A percentile compares a stretch with the other conserved stretches of the same genome.
These are phyloP conservation scores for Dunckerocampus dactyliophorus DNA, from an alignment of 2,113 vertebrate species.

Conservation along the genomic window DNA sequence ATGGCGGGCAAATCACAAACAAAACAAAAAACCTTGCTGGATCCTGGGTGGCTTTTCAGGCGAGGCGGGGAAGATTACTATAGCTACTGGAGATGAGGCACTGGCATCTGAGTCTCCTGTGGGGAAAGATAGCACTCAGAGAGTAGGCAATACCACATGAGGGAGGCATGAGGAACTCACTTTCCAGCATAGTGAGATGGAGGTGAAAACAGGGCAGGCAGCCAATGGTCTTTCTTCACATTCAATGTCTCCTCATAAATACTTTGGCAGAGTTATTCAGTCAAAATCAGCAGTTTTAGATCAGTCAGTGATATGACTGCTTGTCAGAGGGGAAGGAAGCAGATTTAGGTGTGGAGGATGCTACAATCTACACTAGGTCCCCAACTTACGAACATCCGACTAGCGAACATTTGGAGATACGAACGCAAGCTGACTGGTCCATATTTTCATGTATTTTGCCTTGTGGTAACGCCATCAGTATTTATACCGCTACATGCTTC, in stretches of 20 bases:
- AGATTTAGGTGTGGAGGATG: neutral
- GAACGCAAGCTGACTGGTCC: no score
- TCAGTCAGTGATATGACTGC: neutral
- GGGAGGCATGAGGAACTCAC: constrained; percentile 1
- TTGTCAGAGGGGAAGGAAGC: no score
- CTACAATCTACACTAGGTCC: no score
- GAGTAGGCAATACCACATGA: constrained; percentile 26
- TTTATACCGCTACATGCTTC: no score
- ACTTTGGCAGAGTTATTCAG: neutral
- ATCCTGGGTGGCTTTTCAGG: constrained; percentile 76
- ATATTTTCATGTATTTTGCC: no score
- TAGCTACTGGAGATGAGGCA: constrained; percentile 71
- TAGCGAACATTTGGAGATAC: no score
- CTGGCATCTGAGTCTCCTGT: constrained; percentile 69
- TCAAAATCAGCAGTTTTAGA: neutral
- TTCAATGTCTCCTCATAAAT: neutral
- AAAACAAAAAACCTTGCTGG: constrained; percentile 80
- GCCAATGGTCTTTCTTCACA: constrained; percentile 1
- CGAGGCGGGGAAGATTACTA: constrained; percentile 73
- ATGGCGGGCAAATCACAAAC: constrained; percentile 53
- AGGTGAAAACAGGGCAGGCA: neutral
- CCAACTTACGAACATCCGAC: no score
- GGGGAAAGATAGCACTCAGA: constrained; percentile 63
- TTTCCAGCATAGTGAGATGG: constrained; percentile 6
- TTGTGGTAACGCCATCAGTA: no score